These are phyloP conservation scores for Coenobita brevimanus DNA, from an alignment of 1,140 invertebrate species.

Conservation along the genomic window DNA sequence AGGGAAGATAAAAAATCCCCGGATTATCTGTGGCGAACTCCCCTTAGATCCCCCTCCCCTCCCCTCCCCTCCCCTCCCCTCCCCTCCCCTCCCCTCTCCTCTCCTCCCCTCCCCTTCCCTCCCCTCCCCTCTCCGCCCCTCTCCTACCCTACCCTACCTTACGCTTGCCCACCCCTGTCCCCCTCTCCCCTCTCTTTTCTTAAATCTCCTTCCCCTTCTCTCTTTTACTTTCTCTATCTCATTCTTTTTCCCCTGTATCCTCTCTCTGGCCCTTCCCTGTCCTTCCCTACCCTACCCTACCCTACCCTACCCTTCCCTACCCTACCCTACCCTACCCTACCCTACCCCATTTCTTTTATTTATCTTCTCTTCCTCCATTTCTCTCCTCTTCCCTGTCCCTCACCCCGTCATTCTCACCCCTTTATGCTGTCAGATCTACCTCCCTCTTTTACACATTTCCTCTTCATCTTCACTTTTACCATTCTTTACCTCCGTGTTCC, in stretches of 20 bases:
- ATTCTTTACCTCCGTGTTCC: too few species aligned
- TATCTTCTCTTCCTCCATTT: too few species aligned
- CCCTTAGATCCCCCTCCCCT: not conserved
- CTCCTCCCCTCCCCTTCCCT: not conserved
- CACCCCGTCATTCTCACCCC: too few species aligned
- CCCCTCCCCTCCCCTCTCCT: not conserved
- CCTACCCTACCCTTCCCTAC: too few species aligned
- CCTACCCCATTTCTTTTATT: not conserved
- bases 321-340: not conserved
- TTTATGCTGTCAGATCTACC: too few species aligned
- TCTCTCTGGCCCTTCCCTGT: not conserved
- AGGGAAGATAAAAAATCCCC: not conserved
- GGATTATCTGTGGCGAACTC: too few species aligned
- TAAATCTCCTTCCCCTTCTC: not conserved
- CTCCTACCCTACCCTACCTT: too few species aligned
- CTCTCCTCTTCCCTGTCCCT: too few species aligned
- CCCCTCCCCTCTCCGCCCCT: not conserved
- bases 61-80: not conserved
- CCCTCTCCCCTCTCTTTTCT: not conserved
- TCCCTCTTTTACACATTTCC: too few species aligned
- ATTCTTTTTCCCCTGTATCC: not conserved
- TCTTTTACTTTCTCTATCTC: not conserved
- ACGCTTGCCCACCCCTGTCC: not conserved
- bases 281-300: not conserved
- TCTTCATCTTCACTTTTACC: too few species aligned